phyloP scores from a whole-genome alignment of 2,113 vertebrate genomes.

The Cheilinus undulatus region DNA sequence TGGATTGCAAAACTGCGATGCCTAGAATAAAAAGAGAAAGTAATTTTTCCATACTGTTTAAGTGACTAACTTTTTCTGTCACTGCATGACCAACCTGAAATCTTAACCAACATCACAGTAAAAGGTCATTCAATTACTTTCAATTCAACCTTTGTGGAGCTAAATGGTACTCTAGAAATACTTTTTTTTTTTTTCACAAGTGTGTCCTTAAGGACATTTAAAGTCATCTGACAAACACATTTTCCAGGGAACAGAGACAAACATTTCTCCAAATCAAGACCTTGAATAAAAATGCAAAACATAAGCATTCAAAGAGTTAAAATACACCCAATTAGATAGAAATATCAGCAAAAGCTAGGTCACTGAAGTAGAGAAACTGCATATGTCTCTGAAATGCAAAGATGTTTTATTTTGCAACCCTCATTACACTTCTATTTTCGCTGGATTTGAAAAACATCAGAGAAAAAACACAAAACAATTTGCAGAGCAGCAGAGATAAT shows the following conservation, averaged over 20 bases:
- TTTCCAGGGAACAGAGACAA: neutral
- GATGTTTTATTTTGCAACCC: conserved; percentile 62
- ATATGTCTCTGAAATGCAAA: conserved; percentile 70
- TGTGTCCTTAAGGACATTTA: neutral
- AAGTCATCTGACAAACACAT: neutral
- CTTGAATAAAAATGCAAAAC: conserved; percentile 22
- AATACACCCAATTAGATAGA: conserved; percentile 68
- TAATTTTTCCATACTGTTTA: neutral
- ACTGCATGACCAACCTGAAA: conserved; percentile 17
- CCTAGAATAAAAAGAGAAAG: neutral
- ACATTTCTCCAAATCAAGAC: neutral
- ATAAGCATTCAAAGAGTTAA: conserved; percentile 40
- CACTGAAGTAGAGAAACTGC: conserved; percentile 49
- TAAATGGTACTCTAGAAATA: neutral
- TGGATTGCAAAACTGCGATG: neutral
- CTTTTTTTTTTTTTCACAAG: neutral
- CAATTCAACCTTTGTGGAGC: neutral
- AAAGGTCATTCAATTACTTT: conserved; percentile 25
- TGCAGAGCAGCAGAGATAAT: conserved; percentile 67
- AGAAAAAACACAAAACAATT: conserved; percentile 59
- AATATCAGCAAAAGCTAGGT: conserved; percentile 61
- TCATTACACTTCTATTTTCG: conserved; percentile 70
- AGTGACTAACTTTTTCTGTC: conserved; percentile 11
- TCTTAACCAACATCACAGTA: conserved; percentile 9
- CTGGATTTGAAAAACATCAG: conserved; percentile 61